Evolutionary conservation across 2,113 vertebrate genomes (phyloP).

Genomic region (Protobothrops flavoviridis): DNA sequence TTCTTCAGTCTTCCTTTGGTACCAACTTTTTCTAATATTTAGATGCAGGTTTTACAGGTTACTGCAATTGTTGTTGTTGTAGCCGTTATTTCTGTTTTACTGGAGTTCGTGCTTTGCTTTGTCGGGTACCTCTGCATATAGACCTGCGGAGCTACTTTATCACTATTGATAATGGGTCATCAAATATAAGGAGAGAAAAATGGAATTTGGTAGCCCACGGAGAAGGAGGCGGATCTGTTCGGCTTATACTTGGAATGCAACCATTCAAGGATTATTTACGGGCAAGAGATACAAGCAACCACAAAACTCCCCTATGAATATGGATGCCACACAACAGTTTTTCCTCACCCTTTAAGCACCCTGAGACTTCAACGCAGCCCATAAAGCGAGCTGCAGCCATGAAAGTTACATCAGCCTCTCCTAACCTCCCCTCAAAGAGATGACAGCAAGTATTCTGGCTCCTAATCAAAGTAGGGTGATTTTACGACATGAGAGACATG

Average conservation of each 20-base stretch:
- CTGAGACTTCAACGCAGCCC: neutral
- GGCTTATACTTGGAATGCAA: neutral
- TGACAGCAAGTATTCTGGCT: neutral
- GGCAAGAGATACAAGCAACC: neutral
- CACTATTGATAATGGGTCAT: neutral
- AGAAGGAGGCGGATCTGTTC: neutral
- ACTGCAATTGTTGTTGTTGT: neutral
- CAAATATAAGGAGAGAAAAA: neutral
- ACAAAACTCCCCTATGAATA: neutral
- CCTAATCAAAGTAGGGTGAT: neutral
- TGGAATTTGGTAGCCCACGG: neutral
- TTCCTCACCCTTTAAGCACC: neutral
- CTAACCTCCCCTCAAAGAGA: neutral
- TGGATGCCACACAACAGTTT: neutral
- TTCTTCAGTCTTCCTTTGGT: neutral
- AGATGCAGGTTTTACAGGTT: neutral
- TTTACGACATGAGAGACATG: neutral
- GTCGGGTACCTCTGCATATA: neutral
- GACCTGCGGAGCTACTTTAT: neutral
- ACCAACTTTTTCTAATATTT: neutral
- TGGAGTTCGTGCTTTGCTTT: neutral
- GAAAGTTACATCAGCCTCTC: neutral
- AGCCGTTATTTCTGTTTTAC: neutral
- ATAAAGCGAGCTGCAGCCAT: neutral
- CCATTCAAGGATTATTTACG: neutral